Conservation (phyloP, 1,140 invertebrate genomes). For the Melanaphis sacchari region DNA sequence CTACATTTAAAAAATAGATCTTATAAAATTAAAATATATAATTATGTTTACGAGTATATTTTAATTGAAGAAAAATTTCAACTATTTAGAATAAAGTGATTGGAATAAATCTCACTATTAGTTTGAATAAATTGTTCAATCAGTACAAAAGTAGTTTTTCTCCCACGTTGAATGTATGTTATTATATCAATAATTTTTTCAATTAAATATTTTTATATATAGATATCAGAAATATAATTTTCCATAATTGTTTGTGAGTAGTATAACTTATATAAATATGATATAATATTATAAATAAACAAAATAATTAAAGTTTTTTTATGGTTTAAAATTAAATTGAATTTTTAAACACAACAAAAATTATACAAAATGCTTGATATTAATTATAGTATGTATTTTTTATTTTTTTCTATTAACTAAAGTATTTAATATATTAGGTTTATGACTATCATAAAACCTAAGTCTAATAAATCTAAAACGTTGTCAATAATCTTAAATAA, state of each 20-base stretch:
- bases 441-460: neutral
- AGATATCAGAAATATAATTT: neutral
- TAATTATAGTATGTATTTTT: neutral
- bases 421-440: neutral
- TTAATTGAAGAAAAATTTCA: neutral
- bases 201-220: neutral
- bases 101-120: neutral
- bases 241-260: neutral
- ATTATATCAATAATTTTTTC: neutral
- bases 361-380: neutral
- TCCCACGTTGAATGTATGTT: neutral
- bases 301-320: neutral
- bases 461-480: neutral
- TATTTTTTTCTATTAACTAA: neutral
- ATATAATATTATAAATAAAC: neutral
- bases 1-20: neutral
- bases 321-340: neutral
- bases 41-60: neutral
- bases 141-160: neutral
- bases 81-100: neutral
- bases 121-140: constrained; percentile 1
- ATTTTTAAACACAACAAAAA: neutral
- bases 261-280: neutral
- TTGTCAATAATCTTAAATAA: neutral
- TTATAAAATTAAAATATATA: neutral